Conservation (phyloP, 2,797 vertebrate genomes). For the Characodon lateralis region DNA sequence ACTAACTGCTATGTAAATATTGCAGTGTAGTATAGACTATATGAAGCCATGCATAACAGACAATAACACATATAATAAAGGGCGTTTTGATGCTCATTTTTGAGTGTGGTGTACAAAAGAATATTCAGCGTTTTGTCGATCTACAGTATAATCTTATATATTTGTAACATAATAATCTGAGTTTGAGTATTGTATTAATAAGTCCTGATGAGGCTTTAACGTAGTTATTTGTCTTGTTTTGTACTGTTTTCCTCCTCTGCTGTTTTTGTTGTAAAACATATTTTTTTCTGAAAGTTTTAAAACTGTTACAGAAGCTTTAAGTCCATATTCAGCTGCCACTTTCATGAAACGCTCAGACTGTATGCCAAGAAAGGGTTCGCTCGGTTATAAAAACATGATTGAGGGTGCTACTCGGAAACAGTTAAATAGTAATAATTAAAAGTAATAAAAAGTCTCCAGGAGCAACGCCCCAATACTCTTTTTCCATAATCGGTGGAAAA, state of each 20-base stretch:
- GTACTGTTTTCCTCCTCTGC: conserved; percentile 19
- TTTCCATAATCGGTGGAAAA: too few relatives aligned
- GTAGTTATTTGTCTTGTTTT: conserved; percentile 36
- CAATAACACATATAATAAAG: conserved; percentile 55
- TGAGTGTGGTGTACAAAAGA: conserved; percentile 39
- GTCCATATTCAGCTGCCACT: conserved; percentile 22
- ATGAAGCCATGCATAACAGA: conserved; percentile 73
- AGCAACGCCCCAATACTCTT: too few relatives aligned
- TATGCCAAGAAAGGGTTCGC: background rate
- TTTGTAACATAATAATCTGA: conserved; percentile 65
- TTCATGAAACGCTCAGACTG: background rate
- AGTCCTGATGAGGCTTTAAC: conserved; percentile 41
- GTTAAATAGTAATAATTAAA: background rate
- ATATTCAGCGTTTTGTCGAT: conserved; percentile 36
- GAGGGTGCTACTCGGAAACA: background rate
- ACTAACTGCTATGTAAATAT: conserved; percentile 60
- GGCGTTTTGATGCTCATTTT: conserved; percentile 52
- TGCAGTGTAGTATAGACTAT: conserved; percentile 60
- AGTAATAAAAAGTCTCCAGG: background rate
- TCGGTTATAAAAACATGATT: background rate
- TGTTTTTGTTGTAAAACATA: conserved; percentile 14
- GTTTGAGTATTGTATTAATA: conserved; percentile 41
- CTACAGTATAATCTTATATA: conserved; percentile 50
- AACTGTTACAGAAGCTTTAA: conserved; percentile 33
- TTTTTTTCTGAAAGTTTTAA: conserved; percentile 13